Percentiles rank a stretch among this genome's conserved stretches.
Evolutionary conservation across 2,113 vertebrate species (phyloP).

Genomic region (Neolamprologus falcicula): DNA sequence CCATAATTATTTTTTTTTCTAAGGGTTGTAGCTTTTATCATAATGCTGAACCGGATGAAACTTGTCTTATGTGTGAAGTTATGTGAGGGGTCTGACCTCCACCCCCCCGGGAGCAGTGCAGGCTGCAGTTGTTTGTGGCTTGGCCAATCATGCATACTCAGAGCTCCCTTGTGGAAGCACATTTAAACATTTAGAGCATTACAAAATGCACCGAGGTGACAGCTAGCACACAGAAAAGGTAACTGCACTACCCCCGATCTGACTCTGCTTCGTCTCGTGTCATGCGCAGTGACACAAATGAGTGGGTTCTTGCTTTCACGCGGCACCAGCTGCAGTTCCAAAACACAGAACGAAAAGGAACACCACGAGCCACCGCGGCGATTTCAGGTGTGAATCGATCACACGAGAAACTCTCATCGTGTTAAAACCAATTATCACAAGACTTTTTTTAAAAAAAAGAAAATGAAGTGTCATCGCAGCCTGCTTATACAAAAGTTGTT

Average conservation of each 20-base stretch:
- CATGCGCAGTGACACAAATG: not conserved
- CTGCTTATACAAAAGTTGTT: constrained; percentile 20
- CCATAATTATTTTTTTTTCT: not conserved
- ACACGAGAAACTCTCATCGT: constrained; percentile 1
- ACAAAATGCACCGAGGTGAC: not conserved
- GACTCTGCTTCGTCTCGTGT: not conserved
- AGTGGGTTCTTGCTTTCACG: not conserved
- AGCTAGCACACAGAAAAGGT: not conserved
- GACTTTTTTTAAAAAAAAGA: fast-evolving
- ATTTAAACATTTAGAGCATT: not conserved
- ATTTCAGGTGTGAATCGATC: constrained; percentile 8
- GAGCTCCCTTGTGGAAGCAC: not conserved
- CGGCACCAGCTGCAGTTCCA: not conserved
- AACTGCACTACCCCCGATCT: not conserved
- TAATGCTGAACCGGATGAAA: not conserved
- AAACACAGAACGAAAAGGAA: not conserved
- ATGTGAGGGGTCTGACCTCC: not conserved
- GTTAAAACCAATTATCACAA: constrained; percentile 35
- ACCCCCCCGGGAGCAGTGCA: not conserved
- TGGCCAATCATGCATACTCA: not conserved
- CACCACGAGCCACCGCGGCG: not conserved
- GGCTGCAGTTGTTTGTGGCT: not conserved
- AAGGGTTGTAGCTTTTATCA: not conserved
- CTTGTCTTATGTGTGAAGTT: not conserved
- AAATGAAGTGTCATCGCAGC: not conserved